Evolutionary conservation across 2,888 invertebrate species (phyloP).

Genomic region (Thysanoteuthis rhombus): DNA sequence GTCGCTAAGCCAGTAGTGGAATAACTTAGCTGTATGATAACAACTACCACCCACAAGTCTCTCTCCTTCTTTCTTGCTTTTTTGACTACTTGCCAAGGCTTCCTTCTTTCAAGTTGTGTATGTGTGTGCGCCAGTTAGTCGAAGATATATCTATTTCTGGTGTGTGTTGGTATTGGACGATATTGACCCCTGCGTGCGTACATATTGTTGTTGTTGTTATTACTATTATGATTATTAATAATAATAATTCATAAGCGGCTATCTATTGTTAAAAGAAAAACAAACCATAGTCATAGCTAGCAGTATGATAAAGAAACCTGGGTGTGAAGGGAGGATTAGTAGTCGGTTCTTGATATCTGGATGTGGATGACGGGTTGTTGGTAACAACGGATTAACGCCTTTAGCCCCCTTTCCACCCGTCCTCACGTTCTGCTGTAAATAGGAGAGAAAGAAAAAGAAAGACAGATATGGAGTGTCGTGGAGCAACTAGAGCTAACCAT

Average conservation of each 20-base stretch:
- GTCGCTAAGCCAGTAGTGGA: background rate
- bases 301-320: background rate
- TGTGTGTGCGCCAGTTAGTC: too few species aligned
- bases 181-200: too few species aligned
- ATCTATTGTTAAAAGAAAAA: too few species aligned
- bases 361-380: background rate
- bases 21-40: background rate
- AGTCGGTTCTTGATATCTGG: background rate
- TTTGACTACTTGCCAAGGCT: background rate
- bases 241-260: too few species aligned
- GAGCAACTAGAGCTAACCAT: too few species aligned
- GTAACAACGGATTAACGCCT: background rate
- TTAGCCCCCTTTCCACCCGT: background rate
- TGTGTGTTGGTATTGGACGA: too few species aligned
- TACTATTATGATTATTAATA: too few species aligned
- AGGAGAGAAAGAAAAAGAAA: background rate
- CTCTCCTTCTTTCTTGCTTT: background rate
- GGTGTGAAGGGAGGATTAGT: background rate
- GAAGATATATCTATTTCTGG: too few species aligned
- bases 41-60: background rate
- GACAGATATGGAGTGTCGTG: too few species aligned
- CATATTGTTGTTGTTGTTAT: too few species aligned
- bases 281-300: background rate
- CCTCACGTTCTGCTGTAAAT: background rate
- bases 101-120: background rate